These are phyloP conservation scores for Pristiophorus japonicus DNA, from an alignment of 2,113 vertebrate genomes.

Conservation along the genomic window DNA sequence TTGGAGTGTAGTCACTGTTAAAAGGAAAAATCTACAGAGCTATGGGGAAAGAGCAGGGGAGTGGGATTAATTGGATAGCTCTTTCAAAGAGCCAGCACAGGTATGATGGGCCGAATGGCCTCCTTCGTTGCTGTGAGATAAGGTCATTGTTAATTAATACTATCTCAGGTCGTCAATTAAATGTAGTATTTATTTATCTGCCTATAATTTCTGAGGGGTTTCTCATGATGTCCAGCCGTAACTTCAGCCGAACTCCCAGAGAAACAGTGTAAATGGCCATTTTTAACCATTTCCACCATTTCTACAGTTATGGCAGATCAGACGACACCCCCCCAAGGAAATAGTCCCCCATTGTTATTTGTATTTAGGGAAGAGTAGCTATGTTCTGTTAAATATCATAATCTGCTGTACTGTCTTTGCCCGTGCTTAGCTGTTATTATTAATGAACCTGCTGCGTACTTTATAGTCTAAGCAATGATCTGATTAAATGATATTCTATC, in stretches of 20 bases:
- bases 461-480: neutral
- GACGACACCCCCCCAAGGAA: neutral
- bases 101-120: neutral
- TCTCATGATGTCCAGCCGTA: neutral
- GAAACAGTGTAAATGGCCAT: neutral
- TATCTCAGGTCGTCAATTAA: neutral
- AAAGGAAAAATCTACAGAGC: neutral
- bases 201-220: neutral
- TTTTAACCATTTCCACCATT: neutral
- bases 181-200: neutral
- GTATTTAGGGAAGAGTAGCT: neutral
- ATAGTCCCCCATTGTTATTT: neutral
- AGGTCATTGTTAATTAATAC: neutral
- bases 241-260: neutral
- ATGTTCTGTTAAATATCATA: neutral
- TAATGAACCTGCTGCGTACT: neutral
- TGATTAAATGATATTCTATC: no score
- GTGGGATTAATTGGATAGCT: neutral
- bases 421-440: neutral
- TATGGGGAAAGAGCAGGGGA: neutral
- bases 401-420: neutral
- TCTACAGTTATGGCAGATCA: neutral
- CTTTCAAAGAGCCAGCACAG: neutral
- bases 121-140: neutral
- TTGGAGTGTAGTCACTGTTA: no score